A percentile compares a stretch with the other conserved stretches of the same genome.
Conservation (phyloP, 2,113 vertebrate genomes). For the Cephalopterus ornatus region DNA sequence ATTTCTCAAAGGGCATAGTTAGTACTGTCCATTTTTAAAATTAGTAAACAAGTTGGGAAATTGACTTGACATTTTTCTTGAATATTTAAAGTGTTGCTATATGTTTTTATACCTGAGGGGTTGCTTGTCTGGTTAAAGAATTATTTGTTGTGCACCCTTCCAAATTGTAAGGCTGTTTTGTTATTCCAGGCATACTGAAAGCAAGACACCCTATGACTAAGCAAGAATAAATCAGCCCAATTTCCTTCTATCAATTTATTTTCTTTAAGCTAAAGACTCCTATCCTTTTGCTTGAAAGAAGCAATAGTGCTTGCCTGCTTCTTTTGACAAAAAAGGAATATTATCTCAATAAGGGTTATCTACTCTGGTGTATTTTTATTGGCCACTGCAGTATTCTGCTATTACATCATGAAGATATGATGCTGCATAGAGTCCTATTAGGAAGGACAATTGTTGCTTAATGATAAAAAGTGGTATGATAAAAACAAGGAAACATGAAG, state of each 20-base stretch:
- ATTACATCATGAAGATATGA: not conserved
- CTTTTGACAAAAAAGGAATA: not conserved
- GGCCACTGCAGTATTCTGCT: not conserved
- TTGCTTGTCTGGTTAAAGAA: not conserved
- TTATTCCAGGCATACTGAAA: not conserved
- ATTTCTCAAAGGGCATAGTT: not conserved
- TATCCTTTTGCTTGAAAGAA: not conserved
- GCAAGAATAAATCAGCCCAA: not conserved
- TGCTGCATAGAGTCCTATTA: not conserved
- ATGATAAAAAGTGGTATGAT: not conserved
- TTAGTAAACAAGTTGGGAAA: not conserved
- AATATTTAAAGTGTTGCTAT: not conserved
- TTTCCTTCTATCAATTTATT: not conserved
- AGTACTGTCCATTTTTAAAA: not conserved
- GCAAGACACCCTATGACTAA: constrained; percentile 13
- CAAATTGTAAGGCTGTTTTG: not conserved
- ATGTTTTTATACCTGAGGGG: not conserved
- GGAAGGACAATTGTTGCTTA: not conserved
- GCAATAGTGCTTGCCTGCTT: not conserved
- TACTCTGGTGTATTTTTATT: not conserved
- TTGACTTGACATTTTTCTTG: not conserved
- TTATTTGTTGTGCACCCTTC: not conserved
- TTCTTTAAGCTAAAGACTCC: not conserved
- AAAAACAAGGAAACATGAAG: not conserved
- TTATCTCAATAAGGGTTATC: not conserved